Conservation (phyloP, 2,113 vertebrate species). For the Ursus arctos region DNA sequence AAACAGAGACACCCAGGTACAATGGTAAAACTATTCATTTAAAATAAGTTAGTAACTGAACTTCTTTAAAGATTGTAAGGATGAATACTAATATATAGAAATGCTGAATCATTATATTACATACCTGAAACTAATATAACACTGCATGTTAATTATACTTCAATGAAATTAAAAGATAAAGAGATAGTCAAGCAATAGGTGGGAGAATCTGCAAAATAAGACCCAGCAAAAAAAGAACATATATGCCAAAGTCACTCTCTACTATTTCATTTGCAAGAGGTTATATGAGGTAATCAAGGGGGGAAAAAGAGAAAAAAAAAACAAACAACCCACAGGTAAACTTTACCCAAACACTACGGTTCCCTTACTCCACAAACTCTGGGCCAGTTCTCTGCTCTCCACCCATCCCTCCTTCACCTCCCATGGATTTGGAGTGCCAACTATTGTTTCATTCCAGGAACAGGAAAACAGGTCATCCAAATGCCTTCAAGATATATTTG, state of each 20-base stretch:
- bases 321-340: not conserved
- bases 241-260: not conserved
- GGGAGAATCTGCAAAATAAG: not conserved
- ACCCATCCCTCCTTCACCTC: not conserved
- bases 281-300: not conserved
- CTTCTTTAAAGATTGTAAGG: not conserved
- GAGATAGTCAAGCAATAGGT: not conserved
- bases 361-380: not conserved
- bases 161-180: not conserved
- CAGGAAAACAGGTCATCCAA: not conserved
- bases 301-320: not conserved
- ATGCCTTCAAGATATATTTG: not conserved
- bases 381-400: not conserved
- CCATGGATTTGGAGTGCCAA: not conserved
- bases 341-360: not conserved
- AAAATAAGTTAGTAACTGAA: conserved; percentile 34
- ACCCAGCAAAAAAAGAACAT: not conserved
- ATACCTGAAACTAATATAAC: not conserved
- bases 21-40: conserved; percentile 26
- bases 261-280: not conserved
- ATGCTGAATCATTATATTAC: not conserved
- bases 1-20: not conserved
- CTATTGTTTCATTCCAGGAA: not conserved
- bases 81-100: not conserved
- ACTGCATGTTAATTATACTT: not conserved